Evolutionary conservation across 2,113 vertebrate genomes (phyloP).

Genomic region (Suncus etruscus): DNA sequence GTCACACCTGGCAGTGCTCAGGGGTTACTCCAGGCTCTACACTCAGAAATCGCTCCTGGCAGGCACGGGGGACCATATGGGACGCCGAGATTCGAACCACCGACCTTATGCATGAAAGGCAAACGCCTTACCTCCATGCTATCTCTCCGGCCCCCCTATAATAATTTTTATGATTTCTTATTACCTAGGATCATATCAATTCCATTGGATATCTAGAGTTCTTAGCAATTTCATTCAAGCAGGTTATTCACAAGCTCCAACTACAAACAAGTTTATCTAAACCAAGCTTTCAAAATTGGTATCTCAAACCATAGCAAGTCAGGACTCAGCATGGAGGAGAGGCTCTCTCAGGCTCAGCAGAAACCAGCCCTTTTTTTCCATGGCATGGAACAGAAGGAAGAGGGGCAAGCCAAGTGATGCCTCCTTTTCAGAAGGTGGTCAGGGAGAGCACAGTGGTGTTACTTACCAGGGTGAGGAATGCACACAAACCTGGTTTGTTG

Average conservation of each 20-base stretch:
- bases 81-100: no score
- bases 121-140: no score
- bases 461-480: not conserved
- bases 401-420: not conserved
- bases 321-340: not conserved
- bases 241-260: not conserved
- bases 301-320: not conserved
- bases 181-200: not conserved
- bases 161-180: no score
- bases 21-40: no score
- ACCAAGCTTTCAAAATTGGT: not conserved
- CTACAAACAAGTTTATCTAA: not conserved
- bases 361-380: not conserved
- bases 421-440: not conserved
- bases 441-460: not conserved
- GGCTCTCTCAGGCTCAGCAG: fast-evolving
- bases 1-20: no score
- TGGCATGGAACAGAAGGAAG: not conserved
- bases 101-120: no score
- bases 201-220: not conserved
- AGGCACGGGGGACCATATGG: no score
- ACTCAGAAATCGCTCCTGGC: no score
- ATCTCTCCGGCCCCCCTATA: no score
- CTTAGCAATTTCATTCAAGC: not conserved
- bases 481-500: not conserved